Conservation (phyloP, 1,140 invertebrate species). For the Onthophagus taurus region DNA sequence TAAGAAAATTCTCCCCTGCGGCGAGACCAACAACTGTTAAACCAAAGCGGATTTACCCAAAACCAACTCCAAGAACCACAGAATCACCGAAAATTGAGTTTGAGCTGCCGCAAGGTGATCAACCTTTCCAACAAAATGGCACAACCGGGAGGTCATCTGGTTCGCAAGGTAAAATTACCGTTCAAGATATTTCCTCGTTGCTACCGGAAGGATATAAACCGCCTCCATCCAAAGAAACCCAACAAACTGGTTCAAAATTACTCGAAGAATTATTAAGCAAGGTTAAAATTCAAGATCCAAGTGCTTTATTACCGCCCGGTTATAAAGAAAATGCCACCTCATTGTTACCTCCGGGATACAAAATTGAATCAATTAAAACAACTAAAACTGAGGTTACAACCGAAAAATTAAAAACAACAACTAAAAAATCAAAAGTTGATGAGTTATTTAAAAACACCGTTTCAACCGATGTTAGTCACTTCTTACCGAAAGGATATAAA, state of each 20-base stretch:
- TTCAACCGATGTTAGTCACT: conserved; percentile 47
- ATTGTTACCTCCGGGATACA: conserved; percentile 53
- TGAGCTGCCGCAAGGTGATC: conserved; percentile 25
- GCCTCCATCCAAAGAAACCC: conserved; percentile 17
- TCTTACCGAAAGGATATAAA: conserved; percentile 50
- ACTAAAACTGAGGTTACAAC: conserved; percentile 35
- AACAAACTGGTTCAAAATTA: conserved; percentile 40
- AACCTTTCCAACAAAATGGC: conserved; percentile 14
- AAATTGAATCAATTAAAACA: conserved; percentile 31
- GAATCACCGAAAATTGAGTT: conserved; percentile 8
- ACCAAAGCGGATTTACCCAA: conserved; percentile 27
- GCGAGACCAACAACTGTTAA: conserved; percentile 42
- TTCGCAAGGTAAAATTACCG: neutral
- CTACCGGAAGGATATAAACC: conserved; percentile 41
- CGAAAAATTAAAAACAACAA: conserved; percentile 23
- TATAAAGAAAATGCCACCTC: conserved; percentile 51
- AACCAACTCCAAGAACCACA: conserved; percentile 16
- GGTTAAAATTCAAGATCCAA: conserved; percentile 47
- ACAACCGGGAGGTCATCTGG: neutral
- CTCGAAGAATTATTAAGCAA: conserved; percentile 27
- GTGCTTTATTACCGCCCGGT: conserved; percentile 56
- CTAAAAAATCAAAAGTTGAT: conserved; percentile 33
- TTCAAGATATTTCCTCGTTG: conserved; percentile 24
- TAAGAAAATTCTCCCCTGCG: conserved; percentile 57
- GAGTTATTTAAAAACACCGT: conserved; percentile 42